phyloP scores from a whole-genome alignment of 2,113 vertebrate species.

The Montifringilla adamsi region DNA sequence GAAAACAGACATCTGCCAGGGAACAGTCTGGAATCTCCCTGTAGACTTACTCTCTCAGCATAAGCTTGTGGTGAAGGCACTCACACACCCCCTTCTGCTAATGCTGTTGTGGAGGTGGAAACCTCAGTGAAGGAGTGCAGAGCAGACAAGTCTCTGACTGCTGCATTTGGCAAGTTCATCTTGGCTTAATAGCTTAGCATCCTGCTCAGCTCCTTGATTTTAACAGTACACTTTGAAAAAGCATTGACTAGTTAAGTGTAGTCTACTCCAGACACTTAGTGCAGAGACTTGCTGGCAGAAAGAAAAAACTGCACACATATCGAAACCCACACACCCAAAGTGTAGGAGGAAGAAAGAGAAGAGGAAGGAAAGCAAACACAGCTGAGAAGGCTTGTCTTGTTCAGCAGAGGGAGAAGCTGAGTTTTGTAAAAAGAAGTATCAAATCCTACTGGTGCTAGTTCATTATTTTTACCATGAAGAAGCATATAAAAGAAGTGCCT shows the following conservation, averaged over 20 bases:
- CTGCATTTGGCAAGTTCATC: background rate
- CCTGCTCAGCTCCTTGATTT: background rate
- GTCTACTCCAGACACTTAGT: background rate
- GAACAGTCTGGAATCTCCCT: background rate
- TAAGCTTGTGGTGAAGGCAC: background rate
- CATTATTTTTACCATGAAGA: background rate
- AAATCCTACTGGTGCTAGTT: background rate
- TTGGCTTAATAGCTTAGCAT: background rate
- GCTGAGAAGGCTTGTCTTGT: background rate
- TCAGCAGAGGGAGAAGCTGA: conserved; percentile 4
- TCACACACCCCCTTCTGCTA: background rate
- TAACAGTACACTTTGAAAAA: background rate
- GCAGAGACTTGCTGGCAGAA: background rate
- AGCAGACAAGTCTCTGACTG: background rate
- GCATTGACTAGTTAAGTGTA: background rate
- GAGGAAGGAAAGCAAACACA: conserved; percentile 15
- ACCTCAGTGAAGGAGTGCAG: background rate
- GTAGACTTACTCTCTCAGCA: background rate
- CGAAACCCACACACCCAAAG: background rate
- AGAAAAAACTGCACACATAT: background rate
- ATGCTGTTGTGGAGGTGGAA: background rate
- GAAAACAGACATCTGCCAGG: background rate
- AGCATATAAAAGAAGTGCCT: background rate
- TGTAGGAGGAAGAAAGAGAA: background rate
- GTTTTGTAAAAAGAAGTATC: background rate